Evolutionary conservation across 2,888 invertebrate species (phyloP).

Genomic region (Nemotelus pantherinus): DNA sequence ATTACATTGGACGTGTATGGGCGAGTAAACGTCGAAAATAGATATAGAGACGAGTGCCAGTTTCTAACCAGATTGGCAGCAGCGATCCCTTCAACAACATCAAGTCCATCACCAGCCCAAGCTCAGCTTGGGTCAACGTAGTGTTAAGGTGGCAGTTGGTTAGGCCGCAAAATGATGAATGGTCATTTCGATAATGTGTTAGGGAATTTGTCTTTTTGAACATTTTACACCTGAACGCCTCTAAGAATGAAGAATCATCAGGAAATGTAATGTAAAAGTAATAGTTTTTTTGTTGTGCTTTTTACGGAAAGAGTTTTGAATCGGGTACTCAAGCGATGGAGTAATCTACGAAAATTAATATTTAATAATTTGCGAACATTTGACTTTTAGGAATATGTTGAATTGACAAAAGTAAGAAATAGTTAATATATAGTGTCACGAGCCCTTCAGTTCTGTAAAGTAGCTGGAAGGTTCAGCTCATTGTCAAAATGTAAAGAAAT

Average conservation of each 20-base stretch:
- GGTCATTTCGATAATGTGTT: conserved; percentile 35
- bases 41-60: neutral
- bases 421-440: too few relatives aligned
- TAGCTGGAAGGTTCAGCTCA: too few relatives aligned
- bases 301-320: neutral
- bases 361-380: too few relatives aligned
- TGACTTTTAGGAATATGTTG: too few relatives aligned
- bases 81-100: neutral
- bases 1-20: conserved; percentile 43
- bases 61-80: neutral
- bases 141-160: conserved; percentile 29
- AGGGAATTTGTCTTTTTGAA: conserved; percentile 41
- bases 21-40: conserved; percentile 20
- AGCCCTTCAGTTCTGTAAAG: too few relatives aligned
- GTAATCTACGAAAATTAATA: too few relatives aligned
- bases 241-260: conserved; percentile 32
- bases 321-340: neutral
- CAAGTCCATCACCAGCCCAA: conserved; percentile 15
- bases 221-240: conserved; percentile 45
- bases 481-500: too few relatives aligned
- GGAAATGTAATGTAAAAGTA: conserved; percentile 10
- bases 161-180: conserved; percentile 35
- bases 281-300: neutral
- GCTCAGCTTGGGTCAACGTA: neutral
- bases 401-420: too few relatives aligned